phyloP scores from a whole-genome alignment of 2,113 vertebrate genomes.

The Heterochromis multidens region DNA sequence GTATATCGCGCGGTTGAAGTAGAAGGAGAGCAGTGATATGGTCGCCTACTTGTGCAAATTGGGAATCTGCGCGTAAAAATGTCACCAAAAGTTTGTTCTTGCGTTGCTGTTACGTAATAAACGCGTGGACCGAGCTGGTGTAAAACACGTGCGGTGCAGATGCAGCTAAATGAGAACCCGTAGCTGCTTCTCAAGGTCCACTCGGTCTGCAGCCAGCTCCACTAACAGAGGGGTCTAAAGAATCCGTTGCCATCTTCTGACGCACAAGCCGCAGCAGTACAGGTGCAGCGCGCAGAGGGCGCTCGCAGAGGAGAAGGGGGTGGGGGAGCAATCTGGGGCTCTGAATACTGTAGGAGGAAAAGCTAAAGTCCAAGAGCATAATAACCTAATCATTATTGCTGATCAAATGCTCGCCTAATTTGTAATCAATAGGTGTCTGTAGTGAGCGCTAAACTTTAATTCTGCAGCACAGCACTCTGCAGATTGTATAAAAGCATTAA shows the following conservation, averaged over 20 bases:
- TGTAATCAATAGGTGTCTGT: background rate
- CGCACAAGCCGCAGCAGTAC: constrained; percentile 7
- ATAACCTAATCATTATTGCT: background rate
- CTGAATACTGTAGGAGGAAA: background rate
- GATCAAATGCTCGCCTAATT: background rate
- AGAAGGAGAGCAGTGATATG: background rate
- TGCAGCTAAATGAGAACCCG: background rate
- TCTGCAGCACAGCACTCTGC: no score
- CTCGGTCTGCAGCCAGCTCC: background rate
- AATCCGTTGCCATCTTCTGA: constrained; percentile 26
- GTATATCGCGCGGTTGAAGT: background rate
- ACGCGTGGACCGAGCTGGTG: background rate
- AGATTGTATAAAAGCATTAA: no score
- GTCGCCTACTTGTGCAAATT: background rate
- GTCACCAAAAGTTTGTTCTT: constrained; percentile 12
- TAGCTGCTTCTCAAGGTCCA: background rate
- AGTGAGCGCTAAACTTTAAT: background rate
- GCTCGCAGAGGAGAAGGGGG: background rate
- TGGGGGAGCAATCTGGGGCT: background rate
- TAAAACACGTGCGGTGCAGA: background rate
- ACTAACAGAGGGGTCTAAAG: background rate
- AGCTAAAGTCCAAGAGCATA: background rate
- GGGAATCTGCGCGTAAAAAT: constrained; percentile 15
- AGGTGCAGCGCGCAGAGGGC: constrained; percentile 28
- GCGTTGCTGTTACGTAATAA: background rate